Conservation (phyloP, 2,797 vertebrate genomes). For the Odontamblyopus lacepedii region DNA sequence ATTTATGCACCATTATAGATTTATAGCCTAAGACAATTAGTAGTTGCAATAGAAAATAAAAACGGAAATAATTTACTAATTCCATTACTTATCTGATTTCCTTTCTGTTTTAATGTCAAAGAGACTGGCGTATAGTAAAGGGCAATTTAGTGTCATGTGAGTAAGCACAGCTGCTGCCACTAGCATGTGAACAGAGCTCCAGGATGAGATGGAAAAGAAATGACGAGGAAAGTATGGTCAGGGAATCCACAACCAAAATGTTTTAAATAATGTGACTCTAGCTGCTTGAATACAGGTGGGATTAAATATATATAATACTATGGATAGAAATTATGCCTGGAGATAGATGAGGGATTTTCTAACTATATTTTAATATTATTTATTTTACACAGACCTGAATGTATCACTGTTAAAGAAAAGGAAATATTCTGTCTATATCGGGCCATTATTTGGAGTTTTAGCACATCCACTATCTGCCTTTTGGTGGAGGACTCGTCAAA, state of each 20-base stretch:
- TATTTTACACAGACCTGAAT: neutral
- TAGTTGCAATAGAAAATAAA: neutral
- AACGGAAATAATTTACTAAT: neutral
- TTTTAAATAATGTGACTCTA: neutral
- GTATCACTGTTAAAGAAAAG: neutral
- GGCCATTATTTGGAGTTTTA: too few relatives aligned
- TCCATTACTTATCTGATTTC: neutral
- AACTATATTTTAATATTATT: neutral
- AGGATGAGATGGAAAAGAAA: constrained; percentile 35
- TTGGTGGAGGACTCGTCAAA: too few relatives aligned
- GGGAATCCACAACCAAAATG: neutral
- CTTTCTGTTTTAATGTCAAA: neutral
- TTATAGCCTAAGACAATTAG: neutral
- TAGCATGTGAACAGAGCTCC: constrained; percentile 25
- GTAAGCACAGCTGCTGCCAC: constrained; percentile 23
- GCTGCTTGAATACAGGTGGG: neutral
- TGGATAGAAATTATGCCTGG: too few relatives aligned
- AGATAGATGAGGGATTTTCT: constrained; percentile 7
- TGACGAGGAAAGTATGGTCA: constrained; percentile 42
- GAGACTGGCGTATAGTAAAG: neutral
- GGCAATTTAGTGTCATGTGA: neutral
- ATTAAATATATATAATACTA: neutral
- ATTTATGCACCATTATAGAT: constrained; percentile 22
- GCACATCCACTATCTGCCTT: too few relatives aligned
- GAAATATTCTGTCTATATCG: neutral